phyloP scores from a whole-genome alignment of 2,797 vertebrate species.

The Spinus pinus region DNA sequence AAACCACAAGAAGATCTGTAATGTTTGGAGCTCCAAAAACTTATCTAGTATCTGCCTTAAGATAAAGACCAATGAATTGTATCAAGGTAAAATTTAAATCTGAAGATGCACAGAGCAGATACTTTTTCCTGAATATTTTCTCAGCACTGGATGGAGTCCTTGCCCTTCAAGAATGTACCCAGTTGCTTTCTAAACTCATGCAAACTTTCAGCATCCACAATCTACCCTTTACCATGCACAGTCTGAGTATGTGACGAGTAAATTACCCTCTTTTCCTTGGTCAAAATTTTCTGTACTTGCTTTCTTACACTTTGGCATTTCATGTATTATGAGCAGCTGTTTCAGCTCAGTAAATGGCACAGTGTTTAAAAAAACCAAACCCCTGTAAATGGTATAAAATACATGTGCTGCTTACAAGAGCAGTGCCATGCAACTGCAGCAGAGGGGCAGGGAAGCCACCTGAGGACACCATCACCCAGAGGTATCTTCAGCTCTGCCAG shows the following conservation, averaged over 20 bases:
- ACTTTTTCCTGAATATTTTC: background rate
- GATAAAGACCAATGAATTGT: background rate
- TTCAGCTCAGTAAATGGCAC: background rate
- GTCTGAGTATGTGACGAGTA: background rate
- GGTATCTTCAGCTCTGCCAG: background rate
- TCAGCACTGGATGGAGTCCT: background rate
- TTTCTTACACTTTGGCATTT: background rate
- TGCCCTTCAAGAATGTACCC: background rate
- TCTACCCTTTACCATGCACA: background rate
- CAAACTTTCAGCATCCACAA: background rate
- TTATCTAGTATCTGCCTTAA: background rate
- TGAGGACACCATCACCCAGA: background rate
- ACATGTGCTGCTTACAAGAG: background rate
- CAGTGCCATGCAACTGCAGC: background rate
- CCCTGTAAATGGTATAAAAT: background rate
- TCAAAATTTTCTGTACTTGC: background rate
- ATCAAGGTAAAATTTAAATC: background rate
- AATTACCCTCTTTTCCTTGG: background rate
- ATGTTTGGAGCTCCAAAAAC: background rate
- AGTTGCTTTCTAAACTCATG: background rate
- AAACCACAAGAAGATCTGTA: background rate
- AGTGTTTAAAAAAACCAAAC: background rate
- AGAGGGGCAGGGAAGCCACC: background rate
- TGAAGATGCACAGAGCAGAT: background rate
- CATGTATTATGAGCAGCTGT: background rate